Base-by-base conservation (phyloP, 2,797 vertebrate genomes). In the Molossus alvarezi region DNA sequence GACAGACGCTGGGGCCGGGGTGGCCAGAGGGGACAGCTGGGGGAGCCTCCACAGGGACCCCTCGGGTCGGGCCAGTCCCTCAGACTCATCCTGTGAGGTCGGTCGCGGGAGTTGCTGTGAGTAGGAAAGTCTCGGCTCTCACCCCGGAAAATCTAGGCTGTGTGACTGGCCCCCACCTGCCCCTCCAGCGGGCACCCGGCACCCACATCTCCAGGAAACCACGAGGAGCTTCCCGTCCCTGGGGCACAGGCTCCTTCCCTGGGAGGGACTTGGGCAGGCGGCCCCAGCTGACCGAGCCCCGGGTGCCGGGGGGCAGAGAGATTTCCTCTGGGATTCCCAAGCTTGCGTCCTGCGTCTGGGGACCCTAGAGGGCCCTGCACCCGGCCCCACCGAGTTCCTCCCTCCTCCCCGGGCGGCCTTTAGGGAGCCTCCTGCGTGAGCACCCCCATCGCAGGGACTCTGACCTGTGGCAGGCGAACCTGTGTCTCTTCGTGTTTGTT, bases 151-250 rank as follows among this genome's bases (percentile, higher is more conserved):
- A 3, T 48, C 41, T 55, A 29, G 73, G 11, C 8, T 17, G 48
- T 23, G 7, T 21, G 23, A 29, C 18, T n/a, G 45, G 48, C 3
- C n/a, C 2, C 1, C 27, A 10, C 48, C 4, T 25, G 12, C 3
- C 2, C 1, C 6, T 79, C 27, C 20, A 53, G 18, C 41, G 6
- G 33, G 45, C 45, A 41, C 12, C 15, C 14, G 25, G 62, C 7
- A 7, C 77, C 10, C 10, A 60, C 14, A 9, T 6, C 13, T 72
- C 37, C 25, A 13, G 12, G 20, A n/a, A 53, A 55, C 17, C 1
- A 2, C 12, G 5, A 14, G 58, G 53, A 15, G n/a, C 53, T 11
- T n/a, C 20, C 53, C 1, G 29, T 77, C 53, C 33, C 25, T 79
- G 73, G 69, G 9, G 9, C 51, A 9, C 55, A 21, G 83, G 10